Percentiles rank a stretch among this genome's conserved stretches.
phyloP scores from a whole-genome alignment of 2,113 vertebrate species.

The Erinaceus europaeus region DNA sequence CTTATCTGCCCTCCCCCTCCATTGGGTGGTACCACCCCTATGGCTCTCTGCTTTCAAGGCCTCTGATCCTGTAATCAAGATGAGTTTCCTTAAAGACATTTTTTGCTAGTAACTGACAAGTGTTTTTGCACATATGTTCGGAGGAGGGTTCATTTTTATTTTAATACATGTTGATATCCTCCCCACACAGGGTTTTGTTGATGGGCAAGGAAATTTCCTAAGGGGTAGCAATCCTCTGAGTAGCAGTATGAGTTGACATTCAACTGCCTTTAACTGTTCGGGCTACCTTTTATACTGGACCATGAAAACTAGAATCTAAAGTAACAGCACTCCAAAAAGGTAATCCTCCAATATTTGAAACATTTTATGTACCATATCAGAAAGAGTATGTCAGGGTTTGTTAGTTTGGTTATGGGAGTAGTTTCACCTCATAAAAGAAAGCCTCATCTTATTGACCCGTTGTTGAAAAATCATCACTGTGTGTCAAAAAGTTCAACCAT shows the following conservation, averaged over 20 bases:
- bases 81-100: constrained; percentile 1
- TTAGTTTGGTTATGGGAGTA: constrained; percentile 29
- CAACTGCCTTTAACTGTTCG: constrained; percentile 26
- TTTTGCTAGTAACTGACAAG: constrained; percentile 46
- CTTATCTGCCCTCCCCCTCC: background rate
- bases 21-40: background rate
- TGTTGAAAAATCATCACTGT: background rate
- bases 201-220: background rate
- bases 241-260: constrained; percentile 36
- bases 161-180: constrained; percentile 35
- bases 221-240: constrained; percentile 19
- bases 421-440: constrained; percentile 21
- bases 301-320: constrained; percentile 41
- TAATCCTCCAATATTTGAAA: background rate
- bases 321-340: background rate
- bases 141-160: constrained; percentile 62
- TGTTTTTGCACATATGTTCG: constrained; percentile 72
- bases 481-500: constrained; percentile 26
- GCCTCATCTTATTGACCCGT: background rate
- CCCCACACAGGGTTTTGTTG: constrained; percentile 6
- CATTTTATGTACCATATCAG: background rate
- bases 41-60: background rate
- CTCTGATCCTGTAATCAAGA: background rate
- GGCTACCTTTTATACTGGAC: constrained; percentile 51
- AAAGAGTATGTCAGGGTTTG: background rate